Evolutionary conservation across 1,140 invertebrate genomes (phyloP), one percentile per base, ranked within the genome.

Genomic region (Hyposmocoma kahamanoa): DNA sequence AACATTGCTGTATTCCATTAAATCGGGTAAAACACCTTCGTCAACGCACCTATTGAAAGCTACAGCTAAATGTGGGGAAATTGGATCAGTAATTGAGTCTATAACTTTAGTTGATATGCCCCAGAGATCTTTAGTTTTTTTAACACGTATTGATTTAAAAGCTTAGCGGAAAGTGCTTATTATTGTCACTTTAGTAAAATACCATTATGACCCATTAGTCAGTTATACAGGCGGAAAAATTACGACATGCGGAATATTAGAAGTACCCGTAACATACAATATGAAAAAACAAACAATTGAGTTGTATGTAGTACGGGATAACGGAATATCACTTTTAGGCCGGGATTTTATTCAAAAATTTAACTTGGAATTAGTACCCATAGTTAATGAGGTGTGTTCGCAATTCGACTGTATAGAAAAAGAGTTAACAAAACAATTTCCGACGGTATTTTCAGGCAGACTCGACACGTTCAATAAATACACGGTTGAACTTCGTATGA

Each of bases 301-400:
- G 13, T 4, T 32, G 13, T 32, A 10, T 32, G 43, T 45, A 11
- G 28, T 45, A 3, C 43, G 43, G 19, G 20, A 32, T 1, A 19
- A 18, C 11, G 28, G 43, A 1, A 13, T 28, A 4, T 19, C 43
- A 32, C 13, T 45, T 13, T 19, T 45, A 19, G 43, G 43, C 19
- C 26, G 43, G 3, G 43, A 45, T 26, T 45, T 45, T 20, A 45
- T 45, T 10, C 6, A 11, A 1, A 20, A 19, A 11, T 45, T 45
- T 45, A 45, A 45, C 1, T 21, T 45, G 11, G 26, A 45, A 32
- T 19, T 45, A 2, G 28, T 20, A 11, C 43, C 24, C 1, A 19
- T 30, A 2, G 15, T 36, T 2, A 36, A 36, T 17, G 8, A 1
- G 8, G 18, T 36, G 3, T 26, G 24, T 26, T 2, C 10, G 2